Evolutionary conservation across 2,113 vertebrate species (phyloP).

Genomic region (Ranitomeya variabilis): DNA sequence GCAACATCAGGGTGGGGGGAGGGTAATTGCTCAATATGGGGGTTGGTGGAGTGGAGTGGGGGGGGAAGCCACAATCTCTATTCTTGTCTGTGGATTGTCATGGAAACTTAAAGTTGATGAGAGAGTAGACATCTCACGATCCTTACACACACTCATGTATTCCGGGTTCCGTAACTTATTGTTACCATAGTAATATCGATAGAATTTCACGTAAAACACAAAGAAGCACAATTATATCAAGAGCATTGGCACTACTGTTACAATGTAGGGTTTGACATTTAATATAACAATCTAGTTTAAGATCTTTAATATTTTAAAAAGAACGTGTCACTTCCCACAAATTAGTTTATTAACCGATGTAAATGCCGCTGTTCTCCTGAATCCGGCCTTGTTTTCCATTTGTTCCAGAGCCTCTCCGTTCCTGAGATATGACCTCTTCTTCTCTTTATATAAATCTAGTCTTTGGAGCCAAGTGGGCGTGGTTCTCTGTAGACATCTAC

Average conservation of each 20-base stretch:
- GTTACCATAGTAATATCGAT: slow-evolving; percentile 3
- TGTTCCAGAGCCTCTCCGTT: no score
- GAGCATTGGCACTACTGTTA: not conserved
- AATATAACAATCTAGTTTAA: not conserved
- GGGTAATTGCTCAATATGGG: no score
- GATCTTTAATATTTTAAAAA: not conserved
- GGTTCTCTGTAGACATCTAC: no score
- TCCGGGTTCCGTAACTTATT: not conserved
- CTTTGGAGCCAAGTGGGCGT: no score
- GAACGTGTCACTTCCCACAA: no score
- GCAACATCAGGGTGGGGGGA: not conserved
- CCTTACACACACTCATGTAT: not conserved
- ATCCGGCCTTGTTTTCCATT: no score
- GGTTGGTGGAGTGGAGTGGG: no score
- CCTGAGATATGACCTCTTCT: no score
- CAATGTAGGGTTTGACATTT: not conserved
- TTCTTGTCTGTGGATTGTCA: not conserved
- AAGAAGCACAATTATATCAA: not conserved
- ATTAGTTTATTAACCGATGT: no score
- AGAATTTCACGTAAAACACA: not conserved
- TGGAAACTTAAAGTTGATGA: slow-evolving; percentile 9
- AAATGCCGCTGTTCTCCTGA: no score
- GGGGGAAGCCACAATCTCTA: not conserved
- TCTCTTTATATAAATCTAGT: no score
- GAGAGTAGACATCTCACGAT: not conserved